Base-by-base conservation (phyloP, 2,113 vertebrate genomes). In the Ictidomys tridecemlineatus region DNA sequence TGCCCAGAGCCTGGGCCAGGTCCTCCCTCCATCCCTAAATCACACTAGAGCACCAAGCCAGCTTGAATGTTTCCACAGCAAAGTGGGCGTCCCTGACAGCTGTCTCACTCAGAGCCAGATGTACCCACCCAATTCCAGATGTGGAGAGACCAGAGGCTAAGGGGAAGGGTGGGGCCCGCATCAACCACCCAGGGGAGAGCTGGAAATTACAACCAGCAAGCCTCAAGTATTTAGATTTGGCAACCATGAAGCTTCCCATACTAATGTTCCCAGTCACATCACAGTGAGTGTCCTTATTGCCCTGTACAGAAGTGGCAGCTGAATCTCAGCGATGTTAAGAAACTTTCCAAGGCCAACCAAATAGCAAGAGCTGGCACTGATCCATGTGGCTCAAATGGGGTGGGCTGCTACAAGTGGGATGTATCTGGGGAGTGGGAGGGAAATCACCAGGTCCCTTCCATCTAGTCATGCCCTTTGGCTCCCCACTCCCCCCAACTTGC, bases 91-190 rank as follows among this genome's bases (percentile, higher is more conserved):
- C 96, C 92, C 95, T 95, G 98, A 97, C 95, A 95, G 96, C 96
- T 94, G 89, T 84, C 92, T 95, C 13, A 4, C 84, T 92, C 90
- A 7, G 37, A 92, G 97, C 98, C 96, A 97, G 97, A 95, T 58
- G 73, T 56, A 92, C 80, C 92, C 96, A 10, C 98, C 97, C 96
- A 97, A 94, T 98, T 97, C 98, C 98, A 98, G 98, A 98, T 98
- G 98, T 97, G 94, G 70, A 65, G 84, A 95, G 92, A 92, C 77
- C 39, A 11, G 63, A 87, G 94, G 84, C 34, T 94, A 48, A 94
- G 39, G 42, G 83, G 73, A 78, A 93, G 97, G 96, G 96, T 56
- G 94, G 56, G 76, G 74, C 83, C 83, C 26, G 70, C 39, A 8
- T 88, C 88, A 61, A 7, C 63, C 67, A 51, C 97, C 95, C 89